A percentile compares a stretch with the other conserved stretches of the same genome.
phyloP scores from a whole-genome alignment of 2,888 invertebrate species.

The Lymantria monacha region DNA sequence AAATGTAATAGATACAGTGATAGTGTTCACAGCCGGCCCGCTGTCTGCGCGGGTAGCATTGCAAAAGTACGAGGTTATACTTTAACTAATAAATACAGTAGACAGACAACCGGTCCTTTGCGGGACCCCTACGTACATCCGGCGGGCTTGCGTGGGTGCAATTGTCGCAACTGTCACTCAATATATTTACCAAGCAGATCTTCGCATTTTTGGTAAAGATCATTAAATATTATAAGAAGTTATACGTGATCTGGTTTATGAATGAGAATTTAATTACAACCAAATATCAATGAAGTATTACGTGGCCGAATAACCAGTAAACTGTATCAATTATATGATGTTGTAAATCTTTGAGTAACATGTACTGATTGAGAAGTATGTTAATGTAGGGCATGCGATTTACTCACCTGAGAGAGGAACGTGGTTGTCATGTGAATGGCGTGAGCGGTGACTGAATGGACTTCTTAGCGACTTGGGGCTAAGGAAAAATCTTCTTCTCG shows the following conservation, averaged over 20 bases:
- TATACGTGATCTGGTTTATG: too few species aligned
- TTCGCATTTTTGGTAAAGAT: slow-evolving; percentile 46
- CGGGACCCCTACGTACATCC: slow-evolving; percentile 79
- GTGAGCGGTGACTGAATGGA: slow-evolving; percentile 85
- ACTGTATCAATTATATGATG: neutral
- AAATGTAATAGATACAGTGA: slow-evolving; percentile 72
- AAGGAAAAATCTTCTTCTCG: slow-evolving; percentile 89
- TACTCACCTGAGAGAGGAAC: slow-evolving; percentile 87
- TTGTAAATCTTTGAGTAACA: slow-evolving; percentile 44
- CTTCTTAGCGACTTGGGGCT: slow-evolving; percentile 90
- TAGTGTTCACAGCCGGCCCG: slow-evolving; percentile 69
- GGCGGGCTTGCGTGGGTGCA: slow-evolving; percentile 67
- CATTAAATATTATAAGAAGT: slow-evolving; percentile 34
- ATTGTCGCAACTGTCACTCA: slow-evolving; percentile 70
- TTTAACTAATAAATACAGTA: slow-evolving; percentile 46
- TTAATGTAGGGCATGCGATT: slow-evolving; percentile 30
- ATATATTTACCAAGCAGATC: slow-evolving; percentile 61
- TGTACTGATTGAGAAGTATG: slow-evolving; percentile 36
- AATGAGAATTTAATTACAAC: slow-evolving; percentile 57
- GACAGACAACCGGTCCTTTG: slow-evolving; percentile 68
- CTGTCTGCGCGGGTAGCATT: slow-evolving; percentile 69
- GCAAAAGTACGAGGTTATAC: slow-evolving; percentile 60
- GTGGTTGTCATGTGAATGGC: slow-evolving; percentile 83
- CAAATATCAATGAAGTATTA: slow-evolving; percentile 55
- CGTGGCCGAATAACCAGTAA: too few species aligned